A percentile compares a stretch with the other conserved stretches of the same genome.
Evolutionary conservation across 1,140 invertebrate species (phyloP).

Genomic region (Gerris buenoi): DNA sequence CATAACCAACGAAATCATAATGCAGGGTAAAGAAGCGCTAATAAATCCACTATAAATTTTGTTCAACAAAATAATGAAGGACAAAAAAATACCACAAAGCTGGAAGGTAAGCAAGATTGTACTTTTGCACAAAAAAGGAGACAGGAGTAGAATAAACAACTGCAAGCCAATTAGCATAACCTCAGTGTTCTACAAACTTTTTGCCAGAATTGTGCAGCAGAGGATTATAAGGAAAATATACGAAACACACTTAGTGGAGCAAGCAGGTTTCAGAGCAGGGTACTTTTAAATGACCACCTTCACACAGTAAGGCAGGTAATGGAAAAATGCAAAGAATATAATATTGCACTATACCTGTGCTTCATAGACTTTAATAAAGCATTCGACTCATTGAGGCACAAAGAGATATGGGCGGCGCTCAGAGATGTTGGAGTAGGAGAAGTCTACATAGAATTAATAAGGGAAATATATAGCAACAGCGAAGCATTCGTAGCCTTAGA

Average conservation of each 20-base stretch:
- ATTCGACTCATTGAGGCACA: too few relatives aligned
- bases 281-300: slow-evolving; percentile 15
- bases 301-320: slow-evolving; percentile 10
- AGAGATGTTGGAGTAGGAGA: too few relatives aligned
- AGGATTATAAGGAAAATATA: slow-evolving; percentile 21
- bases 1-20: neutral
- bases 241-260: slow-evolving; percentile 25
- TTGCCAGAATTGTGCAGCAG: slow-evolving; percentile 18
- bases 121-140: slow-evolving; percentile 22
- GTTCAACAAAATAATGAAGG: too few relatives aligned
- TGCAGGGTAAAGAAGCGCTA: neutral
- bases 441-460: too few relatives aligned
- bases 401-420: too few relatives aligned
- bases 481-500: too few relatives aligned
- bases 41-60: neutral
- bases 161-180: slow-evolving; percentile 27
- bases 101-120: neutral
- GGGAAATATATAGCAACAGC: too few relatives aligned
- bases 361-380: too few relatives aligned
- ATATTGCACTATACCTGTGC: too few relatives aligned
- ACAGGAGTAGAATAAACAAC: slow-evolving; percentile 22
- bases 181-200: slow-evolving; percentile 23
- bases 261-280: slow-evolving; percentile 26
- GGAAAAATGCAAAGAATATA: slow-evolving; percentile 13
- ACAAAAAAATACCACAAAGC: neutral